These are phyloP conservation scores for Dysmachus trigonus DNA, from an alignment of 2,888 invertebrate genomes.

Conservation along the genomic window DNA sequence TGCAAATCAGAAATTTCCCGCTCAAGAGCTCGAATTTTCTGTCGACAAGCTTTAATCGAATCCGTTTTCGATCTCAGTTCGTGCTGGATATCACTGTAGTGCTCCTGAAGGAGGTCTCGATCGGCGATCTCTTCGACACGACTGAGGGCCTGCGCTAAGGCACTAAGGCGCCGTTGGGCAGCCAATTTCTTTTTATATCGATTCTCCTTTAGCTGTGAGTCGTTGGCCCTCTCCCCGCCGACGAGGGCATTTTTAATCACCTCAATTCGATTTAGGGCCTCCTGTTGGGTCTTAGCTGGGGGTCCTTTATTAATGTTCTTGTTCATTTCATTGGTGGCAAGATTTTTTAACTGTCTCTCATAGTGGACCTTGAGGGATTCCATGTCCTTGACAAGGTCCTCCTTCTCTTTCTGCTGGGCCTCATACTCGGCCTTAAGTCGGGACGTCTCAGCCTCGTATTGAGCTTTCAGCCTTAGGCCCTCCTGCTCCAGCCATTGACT, in stretches of 20 bases:
- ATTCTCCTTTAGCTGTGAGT: constrained; percentile 75
- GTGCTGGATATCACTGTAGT: constrained; percentile 81
- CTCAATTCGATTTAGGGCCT: constrained; percentile 65
- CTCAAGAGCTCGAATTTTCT: constrained; percentile 74
- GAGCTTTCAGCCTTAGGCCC: constrained; percentile 55
- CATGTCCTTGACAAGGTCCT: constrained; percentile 55
- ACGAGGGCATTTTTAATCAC: constrained; percentile 79
- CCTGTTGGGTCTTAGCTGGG: constrained; percentile 53
- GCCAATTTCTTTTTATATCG: constrained; percentile 73
- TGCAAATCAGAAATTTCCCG: constrained; percentile 80
- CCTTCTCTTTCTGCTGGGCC: constrained; percentile 54
- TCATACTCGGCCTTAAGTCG: constrained; percentile 59
- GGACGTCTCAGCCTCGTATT: constrained; percentile 62
- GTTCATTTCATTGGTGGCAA: neutral
- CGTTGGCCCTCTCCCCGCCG: constrained; percentile 80
- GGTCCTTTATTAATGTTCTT: constrained; percentile 9
- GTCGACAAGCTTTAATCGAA: constrained; percentile 71
- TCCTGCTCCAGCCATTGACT: constrained; percentile 66
- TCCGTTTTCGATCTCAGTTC: constrained; percentile 79
- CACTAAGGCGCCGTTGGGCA: constrained; percentile 72
- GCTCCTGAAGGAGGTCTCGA: constrained; percentile 73
- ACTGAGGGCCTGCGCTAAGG: constrained; percentile 69
- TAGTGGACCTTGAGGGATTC: constrained; percentile 53
- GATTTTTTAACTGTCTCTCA: constrained; percentile 54
- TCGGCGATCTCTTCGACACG: constrained; percentile 75